Percentiles rank a stretch among this genome's conserved stretches.
Conservation (phyloP, 2,113 vertebrate species). For the Python bivittatus region DNA sequence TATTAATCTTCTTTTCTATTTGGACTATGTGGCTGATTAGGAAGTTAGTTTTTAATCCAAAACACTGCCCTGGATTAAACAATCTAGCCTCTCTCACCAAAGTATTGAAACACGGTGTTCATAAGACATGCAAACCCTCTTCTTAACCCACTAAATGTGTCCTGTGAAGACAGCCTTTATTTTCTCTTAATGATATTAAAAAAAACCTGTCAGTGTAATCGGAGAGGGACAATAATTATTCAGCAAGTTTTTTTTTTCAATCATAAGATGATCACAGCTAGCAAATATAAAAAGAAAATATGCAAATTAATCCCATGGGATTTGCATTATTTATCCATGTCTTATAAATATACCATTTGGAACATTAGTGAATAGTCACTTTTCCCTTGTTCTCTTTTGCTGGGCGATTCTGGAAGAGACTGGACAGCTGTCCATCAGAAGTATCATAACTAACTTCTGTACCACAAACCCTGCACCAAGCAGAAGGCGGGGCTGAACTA, state of each 20-base stretch:
- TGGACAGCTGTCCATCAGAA: no score
- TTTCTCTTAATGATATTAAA: not conserved
- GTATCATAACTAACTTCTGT: no score
- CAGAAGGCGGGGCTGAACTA: not conserved
- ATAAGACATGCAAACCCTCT: not conserved
- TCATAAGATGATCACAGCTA: not conserved
- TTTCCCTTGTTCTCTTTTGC: not conserved
- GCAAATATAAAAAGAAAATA: not conserved
- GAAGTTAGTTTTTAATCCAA: not conserved
- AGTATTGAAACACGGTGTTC: not conserved
- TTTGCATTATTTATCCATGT: not conserved
- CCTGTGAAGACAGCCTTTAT: not conserved
- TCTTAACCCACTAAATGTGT: not conserved
- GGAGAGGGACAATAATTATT: not conserved
- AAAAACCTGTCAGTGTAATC: not conserved
- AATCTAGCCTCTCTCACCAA: not conserved
- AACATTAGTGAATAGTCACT: not conserved
- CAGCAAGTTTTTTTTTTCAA: not conserved
- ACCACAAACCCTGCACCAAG: not conserved
- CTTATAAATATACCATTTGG: not conserved
- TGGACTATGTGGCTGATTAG: not conserved
- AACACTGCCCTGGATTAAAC: not conserved
- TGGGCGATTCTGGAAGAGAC: not conserved
- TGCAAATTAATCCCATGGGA: not conserved
- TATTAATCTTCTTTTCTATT: not conserved